phyloP scores from a whole-genome alignment of 2,797 vertebrate species.

The Okamejei kenojei region DNA sequence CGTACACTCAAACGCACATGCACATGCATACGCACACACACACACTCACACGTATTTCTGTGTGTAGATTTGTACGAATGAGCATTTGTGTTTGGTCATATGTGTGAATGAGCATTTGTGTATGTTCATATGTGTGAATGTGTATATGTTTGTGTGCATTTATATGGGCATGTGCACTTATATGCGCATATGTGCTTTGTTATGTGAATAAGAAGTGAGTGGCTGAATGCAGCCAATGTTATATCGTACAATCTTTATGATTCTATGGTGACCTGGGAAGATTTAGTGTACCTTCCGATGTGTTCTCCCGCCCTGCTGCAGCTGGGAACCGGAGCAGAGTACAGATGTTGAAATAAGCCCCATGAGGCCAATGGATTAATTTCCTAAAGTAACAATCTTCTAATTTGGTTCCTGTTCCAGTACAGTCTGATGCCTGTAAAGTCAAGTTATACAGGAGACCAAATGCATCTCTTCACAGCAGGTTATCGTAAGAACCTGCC shows the following conservation, averaged over 20 bases:
- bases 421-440: slow-evolving; percentile 19
- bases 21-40: no score
- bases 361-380: slow-evolving; percentile 26
- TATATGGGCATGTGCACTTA: not conserved
- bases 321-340: not conserved
- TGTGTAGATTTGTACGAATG: no score
- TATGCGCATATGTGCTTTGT: no score
- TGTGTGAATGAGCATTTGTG: not conserved
- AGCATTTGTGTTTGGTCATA: not conserved
- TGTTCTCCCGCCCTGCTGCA: not conserved
- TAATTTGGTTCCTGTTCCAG: slow-evolving; percentile 14
- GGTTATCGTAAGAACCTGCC: slow-evolving; percentile 39
- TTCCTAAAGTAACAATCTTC: slow-evolving; percentile 9
- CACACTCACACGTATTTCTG: no score
- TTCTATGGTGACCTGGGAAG: not conserved
- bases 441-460: slow-evolving; percentile 38
- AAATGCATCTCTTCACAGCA: slow-evolving; percentile 45
- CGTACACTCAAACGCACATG: no score
- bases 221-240: not conserved
- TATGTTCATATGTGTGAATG: not conserved
- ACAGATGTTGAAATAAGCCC: slow-evolving; percentile 20
- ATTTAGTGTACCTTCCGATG: slow-evolving; percentile 25
- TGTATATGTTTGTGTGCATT: not conserved
- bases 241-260: slow-evolving; percentile 6
- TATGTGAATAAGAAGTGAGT: not conserved